phyloP scores from a whole-genome alignment of 2,888 invertebrate genomes.

The Trissolcus brochymenae region DNA sequence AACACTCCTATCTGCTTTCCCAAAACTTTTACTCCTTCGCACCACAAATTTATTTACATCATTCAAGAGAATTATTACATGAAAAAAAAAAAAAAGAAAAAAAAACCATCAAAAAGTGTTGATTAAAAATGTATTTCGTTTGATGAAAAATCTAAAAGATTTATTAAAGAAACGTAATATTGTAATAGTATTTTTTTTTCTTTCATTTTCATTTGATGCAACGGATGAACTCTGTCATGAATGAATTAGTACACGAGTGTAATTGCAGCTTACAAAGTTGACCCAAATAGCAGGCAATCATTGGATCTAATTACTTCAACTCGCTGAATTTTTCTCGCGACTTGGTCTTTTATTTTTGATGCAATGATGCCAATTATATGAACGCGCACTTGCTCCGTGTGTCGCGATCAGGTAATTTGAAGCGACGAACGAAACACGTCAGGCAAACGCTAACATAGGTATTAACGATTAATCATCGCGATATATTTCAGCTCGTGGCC shows the following conservation, averaged over 20 bases:
- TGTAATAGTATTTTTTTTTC: no score
- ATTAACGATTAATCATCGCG: constrained; percentile 56
- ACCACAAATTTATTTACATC: no score
- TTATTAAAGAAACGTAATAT: no score
- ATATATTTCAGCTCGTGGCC: constrained; percentile 27
- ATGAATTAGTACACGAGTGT: constrained; percentile 5
- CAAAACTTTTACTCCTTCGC: not conserved
- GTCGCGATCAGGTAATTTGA: constrained; percentile 55
- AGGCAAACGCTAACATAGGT: constrained; percentile 42
- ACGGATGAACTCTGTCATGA: not conserved
- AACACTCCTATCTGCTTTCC: no score
- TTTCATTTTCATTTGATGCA: not conserved
- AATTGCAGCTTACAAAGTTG: constrained; percentile 5
- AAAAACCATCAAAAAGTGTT: no score
- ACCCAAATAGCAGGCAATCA: constrained; percentile 52
- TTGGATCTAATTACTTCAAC: constrained; percentile 55
- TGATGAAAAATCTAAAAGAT: no score
- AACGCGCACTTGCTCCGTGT: constrained; percentile 35
- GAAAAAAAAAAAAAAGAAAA: no score
- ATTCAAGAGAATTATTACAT: no score
- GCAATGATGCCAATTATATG: constrained; percentile 47
- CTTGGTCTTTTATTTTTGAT: constrained; percentile 52
- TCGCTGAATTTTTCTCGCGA: constrained; percentile 41
- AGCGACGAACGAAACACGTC: constrained; percentile 43
- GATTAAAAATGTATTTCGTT: no score